phyloP scores from a whole-genome alignment of 2,113 vertebrate genomes.

The Callipepla squamata region DNA sequence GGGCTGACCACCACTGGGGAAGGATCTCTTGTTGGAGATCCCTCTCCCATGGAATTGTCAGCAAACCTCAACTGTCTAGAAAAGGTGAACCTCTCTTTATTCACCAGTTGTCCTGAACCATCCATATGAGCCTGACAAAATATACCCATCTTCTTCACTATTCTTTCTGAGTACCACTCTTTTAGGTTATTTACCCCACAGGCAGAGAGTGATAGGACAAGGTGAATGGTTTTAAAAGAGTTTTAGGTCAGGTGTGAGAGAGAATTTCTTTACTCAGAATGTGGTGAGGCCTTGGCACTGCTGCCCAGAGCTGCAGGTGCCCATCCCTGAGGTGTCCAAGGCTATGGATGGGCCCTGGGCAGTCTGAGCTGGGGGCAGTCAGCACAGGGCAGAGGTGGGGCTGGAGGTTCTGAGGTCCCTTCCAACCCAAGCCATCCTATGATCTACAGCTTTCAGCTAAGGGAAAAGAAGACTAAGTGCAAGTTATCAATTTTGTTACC shows the following conservation, averaged over 20 bases:
- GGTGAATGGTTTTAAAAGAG: not conserved
- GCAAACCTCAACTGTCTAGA: too few relatives aligned
- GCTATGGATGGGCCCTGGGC: too few relatives aligned
- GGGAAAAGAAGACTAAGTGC: not conserved
- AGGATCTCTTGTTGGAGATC: too few relatives aligned
- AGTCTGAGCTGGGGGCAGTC: not conserved
- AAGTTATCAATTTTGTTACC: rapidly evolving
- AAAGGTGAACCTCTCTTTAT: too few relatives aligned
- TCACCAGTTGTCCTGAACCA: too few relatives aligned
- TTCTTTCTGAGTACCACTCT: too few relatives aligned
- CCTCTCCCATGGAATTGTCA: too few relatives aligned
- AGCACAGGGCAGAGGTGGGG: too few relatives aligned
- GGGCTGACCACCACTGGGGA: too few relatives aligned
- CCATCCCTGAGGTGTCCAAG: not conserved
- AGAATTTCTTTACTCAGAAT: not conserved
- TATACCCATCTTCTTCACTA: too few relatives aligned
- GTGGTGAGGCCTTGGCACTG: not conserved
- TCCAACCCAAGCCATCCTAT: not conserved
- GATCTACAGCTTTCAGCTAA: not conserved
- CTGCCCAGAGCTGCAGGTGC: not conserved
- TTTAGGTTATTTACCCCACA: too few relatives aligned
- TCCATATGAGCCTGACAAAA: too few relatives aligned
- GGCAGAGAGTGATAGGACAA: not conserved
- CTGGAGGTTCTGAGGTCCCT: not conserved
- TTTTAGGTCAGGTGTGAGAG: not conserved